Base-by-base conservation (phyloP, 2,113 vertebrate genomes). In the Bos javanicus region DNA sequence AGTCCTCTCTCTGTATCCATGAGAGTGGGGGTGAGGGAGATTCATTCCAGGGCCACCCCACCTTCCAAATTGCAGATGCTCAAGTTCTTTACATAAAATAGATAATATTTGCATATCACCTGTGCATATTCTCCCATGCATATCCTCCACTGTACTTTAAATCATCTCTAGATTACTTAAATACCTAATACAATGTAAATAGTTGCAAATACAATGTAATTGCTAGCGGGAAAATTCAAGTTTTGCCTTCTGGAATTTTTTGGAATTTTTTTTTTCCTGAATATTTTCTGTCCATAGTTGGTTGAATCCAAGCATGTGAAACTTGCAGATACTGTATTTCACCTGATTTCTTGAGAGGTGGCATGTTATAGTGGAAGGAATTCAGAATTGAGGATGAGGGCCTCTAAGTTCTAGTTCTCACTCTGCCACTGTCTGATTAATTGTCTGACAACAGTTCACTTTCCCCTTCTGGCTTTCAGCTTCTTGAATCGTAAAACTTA, bases 401-500 rank as follows among this genome's bases (percentile, higher is more conserved):
- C 21, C 39, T 88, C 59, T 39, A 36, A 39, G 19, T 90, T 96
- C 80, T 59, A 59, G 30, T 56, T 16, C 25, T 89, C 30, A 80
- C n/a, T 82, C 48, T 87, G 26, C 48, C 48, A 36, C 36, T 78
- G 39, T 21, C 56, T 94, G 74, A 54, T 52, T 82, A 89, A 56
- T n/a, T 59, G 6, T 54, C 19, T 95, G 84, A 84, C 15, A n/a
- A 15, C 6, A 54, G 85, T 52, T 62, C 33, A 78, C 43, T 87
- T 74, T 97, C 43, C 8, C n/a, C 60, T 95, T 93, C 46, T 92
- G 64, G 50, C 17, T 60, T 84, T 92, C 87, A 91, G 12, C 48
- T 91, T 92, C 33, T 43, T 88, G 62, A 54, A 91, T 60, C 91
- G 9, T 90, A 39, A 96, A 95, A 90, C 30, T 59, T 96, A 46